Percentiles rank a stretch among this genome's conserved stretches.
phyloP scores from a whole-genome alignment of 37 sponge, comb jelly and placozoan species.

The Beroe forskalii region DNA sequence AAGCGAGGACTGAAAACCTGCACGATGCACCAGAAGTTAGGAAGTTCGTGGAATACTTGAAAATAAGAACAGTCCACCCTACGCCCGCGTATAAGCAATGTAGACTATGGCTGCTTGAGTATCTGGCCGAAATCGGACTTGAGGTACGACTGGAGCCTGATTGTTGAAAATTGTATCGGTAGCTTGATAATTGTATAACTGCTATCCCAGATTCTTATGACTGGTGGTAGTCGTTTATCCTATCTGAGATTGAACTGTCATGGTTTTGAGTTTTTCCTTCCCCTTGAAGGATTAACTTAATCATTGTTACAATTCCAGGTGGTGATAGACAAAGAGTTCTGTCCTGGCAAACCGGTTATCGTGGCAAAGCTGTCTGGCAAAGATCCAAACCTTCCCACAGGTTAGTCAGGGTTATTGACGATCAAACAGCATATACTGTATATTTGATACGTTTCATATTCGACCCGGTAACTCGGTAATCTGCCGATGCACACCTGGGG shows the following conservation, averaged over 20 bases:
- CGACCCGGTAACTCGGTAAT: too few relatives aligned
- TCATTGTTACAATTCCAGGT: slow-evolving; percentile 38
- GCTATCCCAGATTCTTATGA: too few relatives aligned
- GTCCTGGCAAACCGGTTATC: slow-evolving; percentile 20
- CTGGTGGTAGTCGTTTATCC: too few relatives aligned
- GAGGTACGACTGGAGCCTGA: too few relatives aligned
- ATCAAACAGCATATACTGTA: too few relatives aligned
- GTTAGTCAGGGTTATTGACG: neutral
- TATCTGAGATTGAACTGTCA: too few relatives aligned
- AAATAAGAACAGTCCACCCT: slow-evolving; percentile 58
- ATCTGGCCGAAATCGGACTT: slow-evolving; percentile 38
- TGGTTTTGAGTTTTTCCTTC: too few relatives aligned
- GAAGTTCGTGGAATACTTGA: slow-evolving; percentile 46
- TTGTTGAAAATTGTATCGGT: too few relatives aligned
- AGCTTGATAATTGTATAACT: too few relatives aligned
- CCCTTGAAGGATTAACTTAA: too few relatives aligned
- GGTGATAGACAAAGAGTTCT: slow-evolving; percentile 27
- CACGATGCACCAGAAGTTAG: neutral
- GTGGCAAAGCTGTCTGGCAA: slow-evolving; percentile 25
- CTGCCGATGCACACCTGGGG: too few relatives aligned
- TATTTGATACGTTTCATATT: too few relatives aligned
- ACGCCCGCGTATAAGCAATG: slow-evolving; percentile 29
- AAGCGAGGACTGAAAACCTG: neutral
- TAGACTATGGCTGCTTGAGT: slow-evolving; percentile 52
- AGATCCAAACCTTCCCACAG: slow-evolving; percentile 23